Percentiles rank a stretch among this genome's conserved stretches.
phyloP scores from a whole-genome alignment of 1,140 invertebrate species.

The Pseudomyrmex sp. region DNA sequence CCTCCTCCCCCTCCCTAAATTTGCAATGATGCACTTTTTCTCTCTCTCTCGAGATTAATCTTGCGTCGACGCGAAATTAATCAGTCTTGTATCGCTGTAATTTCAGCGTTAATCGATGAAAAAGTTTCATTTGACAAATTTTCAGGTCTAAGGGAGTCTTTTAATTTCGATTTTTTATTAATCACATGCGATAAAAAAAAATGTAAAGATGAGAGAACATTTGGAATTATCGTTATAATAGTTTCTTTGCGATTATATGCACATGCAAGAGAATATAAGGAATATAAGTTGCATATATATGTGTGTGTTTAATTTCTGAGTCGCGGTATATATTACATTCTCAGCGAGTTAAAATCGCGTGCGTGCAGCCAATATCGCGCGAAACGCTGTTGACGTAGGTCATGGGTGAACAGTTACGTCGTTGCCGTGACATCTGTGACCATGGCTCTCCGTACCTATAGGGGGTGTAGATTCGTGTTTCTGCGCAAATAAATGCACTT shows the following conservation, averaged over 20 bases:
- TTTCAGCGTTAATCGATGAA: conserved; percentile 2
- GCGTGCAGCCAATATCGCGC: conserved; percentile 63
- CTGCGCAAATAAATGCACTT: no score
- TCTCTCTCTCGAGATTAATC: neutral
- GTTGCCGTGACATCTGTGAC: conserved; percentile 51
- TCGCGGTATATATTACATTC: conserved; percentile 7
- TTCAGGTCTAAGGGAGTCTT: neutral
- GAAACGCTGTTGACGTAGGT: conserved; percentile 63
- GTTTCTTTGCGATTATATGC: no score
- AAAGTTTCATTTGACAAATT: neutral
- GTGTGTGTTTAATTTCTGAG: conserved; percentile 18
- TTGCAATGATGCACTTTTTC: neutral
- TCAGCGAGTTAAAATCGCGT: conserved; percentile 49
- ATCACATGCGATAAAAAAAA: neutral
- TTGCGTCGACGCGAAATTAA: neutral
- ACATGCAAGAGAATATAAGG: no score
- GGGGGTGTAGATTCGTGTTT: neutral
- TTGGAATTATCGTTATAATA: neutral
- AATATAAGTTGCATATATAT: conserved; percentile 6
- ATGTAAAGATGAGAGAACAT: neutral
- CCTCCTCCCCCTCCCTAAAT: neutral
- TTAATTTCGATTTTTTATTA: no score
- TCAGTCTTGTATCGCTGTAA: neutral
- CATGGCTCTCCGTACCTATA: neutral
- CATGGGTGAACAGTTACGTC: conserved; percentile 33